phyloP scores from a whole-genome alignment of 2,797 vertebrate species.

The Cyprinella venusta region DNA sequence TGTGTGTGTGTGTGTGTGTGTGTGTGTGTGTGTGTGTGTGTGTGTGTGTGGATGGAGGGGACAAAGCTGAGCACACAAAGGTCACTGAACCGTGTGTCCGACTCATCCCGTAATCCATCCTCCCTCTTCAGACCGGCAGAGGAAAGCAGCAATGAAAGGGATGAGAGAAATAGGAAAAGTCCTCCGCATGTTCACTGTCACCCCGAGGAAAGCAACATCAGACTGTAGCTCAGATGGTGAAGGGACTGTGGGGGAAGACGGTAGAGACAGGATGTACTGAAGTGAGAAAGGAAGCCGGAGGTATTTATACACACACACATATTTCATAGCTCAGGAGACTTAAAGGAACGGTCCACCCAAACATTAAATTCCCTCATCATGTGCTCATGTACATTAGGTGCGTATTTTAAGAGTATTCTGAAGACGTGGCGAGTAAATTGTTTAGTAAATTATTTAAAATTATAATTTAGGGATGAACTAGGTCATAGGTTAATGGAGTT shows the following conservation, averaged over 20 bases:
- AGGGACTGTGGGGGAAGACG: conserved; percentile 33
- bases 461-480: neutral
- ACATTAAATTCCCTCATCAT: too few relatives aligned
- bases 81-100: conserved; percentile 17
- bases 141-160: conserved; percentile 4
- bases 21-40: conserved; percentile 5
- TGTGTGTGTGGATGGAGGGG: conserved; percentile 13
- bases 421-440: neutral
- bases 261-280: neutral
- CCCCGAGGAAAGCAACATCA: conserved; percentile 30
- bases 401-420: neutral
- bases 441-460: neutral
- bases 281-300: conserved; percentile 15
- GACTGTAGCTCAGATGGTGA: conserved; percentile 13
- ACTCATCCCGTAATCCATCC: conserved; percentile 37
- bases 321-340: neutral
- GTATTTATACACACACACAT: neutral
- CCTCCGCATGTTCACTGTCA: conserved; percentile 21
- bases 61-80: conserved; percentile 29
- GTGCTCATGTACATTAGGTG: neutral
- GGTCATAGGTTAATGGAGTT: neutral
- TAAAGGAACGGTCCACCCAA: neutral
- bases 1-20: conserved; percentile 7
- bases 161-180: conserved; percentile 30
- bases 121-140: neutral